phyloP scores from a whole-genome alignment of 2,797 vertebrate species.

The Phaenicophaeus curvirostris region DNA sequence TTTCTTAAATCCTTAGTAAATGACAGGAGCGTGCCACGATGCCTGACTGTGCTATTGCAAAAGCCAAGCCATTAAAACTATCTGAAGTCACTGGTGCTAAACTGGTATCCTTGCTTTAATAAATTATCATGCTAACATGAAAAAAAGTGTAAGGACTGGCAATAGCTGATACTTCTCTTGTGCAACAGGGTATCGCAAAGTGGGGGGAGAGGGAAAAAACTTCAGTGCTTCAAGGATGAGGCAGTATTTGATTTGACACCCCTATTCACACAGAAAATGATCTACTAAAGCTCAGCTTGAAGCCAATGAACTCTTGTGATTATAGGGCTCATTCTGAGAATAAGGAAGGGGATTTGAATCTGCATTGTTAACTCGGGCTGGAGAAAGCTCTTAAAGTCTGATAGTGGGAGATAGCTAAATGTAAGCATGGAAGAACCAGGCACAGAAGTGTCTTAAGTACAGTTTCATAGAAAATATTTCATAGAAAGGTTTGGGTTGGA shows the following conservation, averaged over 20 bases:
- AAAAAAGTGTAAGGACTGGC: neutral
- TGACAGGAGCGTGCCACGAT: neutral
- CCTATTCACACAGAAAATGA: neutral
- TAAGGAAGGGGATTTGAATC: neutral
- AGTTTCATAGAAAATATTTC: neutral
- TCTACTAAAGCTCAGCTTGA: neutral
- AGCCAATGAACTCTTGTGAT: neutral
- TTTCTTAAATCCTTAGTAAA: slow-evolving; percentile 1
- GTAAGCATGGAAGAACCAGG: neutral
- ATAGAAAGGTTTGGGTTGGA: too few relatives aligned
- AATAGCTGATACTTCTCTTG: neutral
- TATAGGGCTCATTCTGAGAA: neutral
- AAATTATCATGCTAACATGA: neutral
- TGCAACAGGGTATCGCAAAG: neutral
- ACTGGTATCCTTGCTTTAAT: neutral
- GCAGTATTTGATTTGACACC: neutral
- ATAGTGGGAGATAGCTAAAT: neutral
- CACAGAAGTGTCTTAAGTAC: neutral
- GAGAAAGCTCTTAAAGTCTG: neutral
- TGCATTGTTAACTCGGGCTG: neutral
- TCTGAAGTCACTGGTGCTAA: neutral
- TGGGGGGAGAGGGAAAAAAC: too few relatives aligned
- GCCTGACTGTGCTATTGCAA: neutral
- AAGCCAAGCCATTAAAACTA: neutral
- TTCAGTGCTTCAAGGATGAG: neutral